Evolutionary conservation across 2,113 vertebrate species (phyloP), one percentile per base, ranked within the genome.

Genomic region (Halcyon senegalensis): DNA sequence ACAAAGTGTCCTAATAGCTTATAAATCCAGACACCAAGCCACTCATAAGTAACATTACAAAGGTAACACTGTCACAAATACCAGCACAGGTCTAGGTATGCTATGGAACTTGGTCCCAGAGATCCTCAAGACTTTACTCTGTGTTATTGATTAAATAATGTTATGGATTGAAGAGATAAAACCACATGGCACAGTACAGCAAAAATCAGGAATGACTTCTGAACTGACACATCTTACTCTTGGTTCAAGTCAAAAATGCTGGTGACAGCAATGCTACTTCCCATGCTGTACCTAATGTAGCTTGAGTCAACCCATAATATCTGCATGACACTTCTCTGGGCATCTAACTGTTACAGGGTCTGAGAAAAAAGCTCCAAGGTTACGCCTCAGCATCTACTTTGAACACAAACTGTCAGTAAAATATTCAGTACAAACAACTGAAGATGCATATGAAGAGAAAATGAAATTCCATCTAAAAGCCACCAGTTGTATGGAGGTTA

Each of bases 181-280:
- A 23, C 7, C 30, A n/a, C 1, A 4, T 5, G 30, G 30, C 27
- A 39, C 15, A 24, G 25, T 2, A 68, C 0, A 1, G 2, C 0
- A 0, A 78, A 82, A 72, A 75, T 21, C 56, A 79, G 68, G 74
- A 81, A 41, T 19, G 23, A 17, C 13, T 72, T 30, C 58, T 30
- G 43, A 56, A 72, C 21, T 33, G 33, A 25, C 13, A 56, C 3
- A 68, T 35, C 11, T 43, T 73, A 39, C 33, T 60, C 44, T 35
- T 16, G 18, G 25, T 73, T 50, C 23, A 74, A 66, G 43, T 18
- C 35, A 84, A 64, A 76, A 84, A 66, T 4, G 17, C 33, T 28
- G 21, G 43, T 46, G 28, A 39, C 13, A 43, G 24, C 0, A 3
- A 58, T 13, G 20, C 7, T 43, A 4, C 23, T 75, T 79, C 39